phyloP scores from a whole-genome alignment of 2,113 vertebrate species.

The Phrynocephalus versicolor region DNA sequence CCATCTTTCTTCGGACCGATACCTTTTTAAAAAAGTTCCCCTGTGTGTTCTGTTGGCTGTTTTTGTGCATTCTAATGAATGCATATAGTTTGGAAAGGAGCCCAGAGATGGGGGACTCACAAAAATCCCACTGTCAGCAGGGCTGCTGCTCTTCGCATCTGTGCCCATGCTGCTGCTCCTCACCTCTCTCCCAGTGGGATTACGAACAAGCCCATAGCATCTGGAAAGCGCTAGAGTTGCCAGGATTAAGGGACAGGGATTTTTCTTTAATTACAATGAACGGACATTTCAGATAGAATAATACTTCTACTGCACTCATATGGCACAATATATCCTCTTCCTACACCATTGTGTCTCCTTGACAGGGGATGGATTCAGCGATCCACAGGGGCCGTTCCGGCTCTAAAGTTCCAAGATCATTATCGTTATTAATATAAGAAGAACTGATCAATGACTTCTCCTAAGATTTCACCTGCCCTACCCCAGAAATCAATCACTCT shows the following conservation, averaged over 20 bases:
- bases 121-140: too few relatives aligned
- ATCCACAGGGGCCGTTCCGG: too few relatives aligned
- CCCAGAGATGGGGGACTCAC: background rate
- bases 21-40: background rate
- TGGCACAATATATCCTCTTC: background rate
- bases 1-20: background rate
- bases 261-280: background rate
- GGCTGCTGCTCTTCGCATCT: too few relatives aligned
- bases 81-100: background rate
- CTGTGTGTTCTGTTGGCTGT: background rate
- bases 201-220: background rate
- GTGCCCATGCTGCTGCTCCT: background rate
- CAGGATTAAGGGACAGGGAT: background rate
- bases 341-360: too few relatives aligned
- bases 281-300: background rate
- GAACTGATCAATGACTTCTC: background rate
- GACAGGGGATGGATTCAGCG: too few relatives aligned
- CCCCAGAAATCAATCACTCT: background rate
- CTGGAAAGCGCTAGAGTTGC: background rate
- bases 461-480: background rate
- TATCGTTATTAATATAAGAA: background rate
- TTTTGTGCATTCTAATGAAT: background rate
- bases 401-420: too few relatives aligned
- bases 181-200: background rate
- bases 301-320: background rate